Evolutionary conservation across 2,888 invertebrate species (phyloP), one percentile per base, ranked within the genome.

Genomic region (Allygus modestus): DNA sequence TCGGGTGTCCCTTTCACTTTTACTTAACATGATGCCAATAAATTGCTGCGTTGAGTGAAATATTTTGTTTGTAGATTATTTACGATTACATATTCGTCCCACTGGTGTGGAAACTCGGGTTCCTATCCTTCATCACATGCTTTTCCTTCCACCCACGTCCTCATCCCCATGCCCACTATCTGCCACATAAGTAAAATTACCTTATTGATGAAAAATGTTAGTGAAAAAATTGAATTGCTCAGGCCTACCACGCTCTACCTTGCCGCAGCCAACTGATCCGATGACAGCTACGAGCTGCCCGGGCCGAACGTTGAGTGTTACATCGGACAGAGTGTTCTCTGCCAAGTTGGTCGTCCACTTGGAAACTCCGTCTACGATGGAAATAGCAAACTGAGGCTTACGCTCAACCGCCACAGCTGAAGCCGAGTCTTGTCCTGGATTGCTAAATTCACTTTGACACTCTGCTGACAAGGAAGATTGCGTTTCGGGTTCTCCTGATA

Each of bases 261-360:
- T 95, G 77, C 95, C 95, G 0, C 93, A 90, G 12, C 95, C 95
- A 0, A 95, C 94, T 2, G 93, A 91, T 12, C 95, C 95, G 41
- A 95, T 92, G 0, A 95, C 93, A 9, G 96, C 96, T 43, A 92
- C 91, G n/a, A 93, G 87, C 82, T 91, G 87, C 0, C 92, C 92
- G 0, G 90, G 87, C 4, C 92, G 91, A 0, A 95, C 91, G 0
- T 91, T 90, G 15, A 95, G 88, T 87, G 92, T 93, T 12, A 96
- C 90, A 84, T 92, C 89, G 61, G 90, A 90, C 28, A 93, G 88
- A 0, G 92, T 92, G 91, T 85, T 79, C 81, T 95, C 95, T 0
- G 91, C 90, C 61, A 93, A 92, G 1, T 92, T 90, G 0, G 89
- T 87, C 54, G 93, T 91, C 96, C 96, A 96, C 89, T 94, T 95